Conservation (phyloP, 2,888 invertebrate genomes). For the Temnothorax unifasciatus region DNA sequence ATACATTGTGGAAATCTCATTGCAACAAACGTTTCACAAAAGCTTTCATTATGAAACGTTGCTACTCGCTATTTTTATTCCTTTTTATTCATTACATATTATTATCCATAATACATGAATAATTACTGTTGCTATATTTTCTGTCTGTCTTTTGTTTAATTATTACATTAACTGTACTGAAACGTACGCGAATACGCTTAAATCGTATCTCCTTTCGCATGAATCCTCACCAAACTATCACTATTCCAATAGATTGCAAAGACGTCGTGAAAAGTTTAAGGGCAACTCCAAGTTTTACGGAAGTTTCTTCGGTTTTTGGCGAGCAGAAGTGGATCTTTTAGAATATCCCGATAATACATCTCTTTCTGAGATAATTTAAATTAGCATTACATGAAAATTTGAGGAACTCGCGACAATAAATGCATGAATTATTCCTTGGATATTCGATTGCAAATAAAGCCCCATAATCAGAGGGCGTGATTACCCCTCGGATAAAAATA, state of each 20-base stretch:
- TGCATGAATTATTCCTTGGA: background rate
- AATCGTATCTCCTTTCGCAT: background rate
- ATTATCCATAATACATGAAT: background rate
- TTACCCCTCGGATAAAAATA: background rate
- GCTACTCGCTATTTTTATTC: background rate
- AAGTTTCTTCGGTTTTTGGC: constrained; percentile 3
- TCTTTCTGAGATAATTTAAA: background rate
- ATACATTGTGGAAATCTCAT: background rate
- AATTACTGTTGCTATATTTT: background rate
- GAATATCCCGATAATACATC: constrained; percentile 1
- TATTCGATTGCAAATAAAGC: background rate
- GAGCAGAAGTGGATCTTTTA: background rate
- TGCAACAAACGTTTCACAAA: background rate
- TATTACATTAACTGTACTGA: background rate
- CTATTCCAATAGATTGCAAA: constrained; percentile 24
- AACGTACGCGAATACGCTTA: background rate
- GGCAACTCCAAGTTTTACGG: constrained; percentile 11
- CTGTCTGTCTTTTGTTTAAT: background rate
- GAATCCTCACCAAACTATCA: background rate
- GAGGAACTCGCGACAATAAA: background rate
- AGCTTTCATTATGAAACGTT: background rate
- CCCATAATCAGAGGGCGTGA: background rate
- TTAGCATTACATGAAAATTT: constrained; percentile 3
- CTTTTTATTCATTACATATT: background rate
- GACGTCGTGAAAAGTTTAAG: constrained; percentile 2